phyloP scores from a whole-genome alignment of 2,888 invertebrate species.

The Barypeithes pellucidus region DNA sequence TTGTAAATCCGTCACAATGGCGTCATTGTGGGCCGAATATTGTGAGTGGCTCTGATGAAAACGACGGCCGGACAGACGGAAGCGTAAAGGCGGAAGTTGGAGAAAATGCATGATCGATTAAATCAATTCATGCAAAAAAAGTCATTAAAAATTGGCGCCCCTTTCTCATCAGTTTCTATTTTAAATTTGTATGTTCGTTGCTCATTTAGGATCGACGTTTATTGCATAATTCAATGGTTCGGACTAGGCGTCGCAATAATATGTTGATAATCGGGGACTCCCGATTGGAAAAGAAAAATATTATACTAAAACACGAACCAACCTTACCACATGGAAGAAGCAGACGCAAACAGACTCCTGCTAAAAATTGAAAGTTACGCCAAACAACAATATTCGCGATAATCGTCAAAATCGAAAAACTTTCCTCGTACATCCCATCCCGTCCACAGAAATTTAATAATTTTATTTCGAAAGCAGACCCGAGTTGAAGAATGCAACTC shows the following conservation, averaged over 20 bases:
- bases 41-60: slow-evolving; percentile 46
- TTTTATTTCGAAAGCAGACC: slow-evolving; percentile 32
- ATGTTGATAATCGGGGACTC: no score
- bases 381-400: neutral
- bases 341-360: no score
- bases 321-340: no score
- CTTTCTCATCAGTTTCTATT: neutral
- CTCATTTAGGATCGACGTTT: no score
- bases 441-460: slow-evolving; percentile 42
- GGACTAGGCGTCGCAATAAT: no score
- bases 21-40: slow-evolving; percentile 46
- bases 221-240: no score
- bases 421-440: slow-evolving; percentile 3
- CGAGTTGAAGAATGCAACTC: slow-evolving; percentile 25
- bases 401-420: slow-evolving; percentile 18
- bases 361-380: neutral
- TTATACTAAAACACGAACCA: no score
- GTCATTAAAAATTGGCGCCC: neutral
- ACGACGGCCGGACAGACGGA: slow-evolving; percentile 44
- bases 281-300: no score
- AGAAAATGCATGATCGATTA: slow-evolving; percentile 31
- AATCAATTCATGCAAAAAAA: slow-evolving; percentile 24
- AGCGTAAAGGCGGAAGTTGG: slow-evolving; percentile 36
- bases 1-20: slow-evolving; percentile 47
- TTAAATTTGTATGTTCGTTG: neutral